These are phyloP conservation scores for Sciurus niger DNA, from an alignment of 2,113 vertebrate species.

Conservation along the genomic window DNA sequence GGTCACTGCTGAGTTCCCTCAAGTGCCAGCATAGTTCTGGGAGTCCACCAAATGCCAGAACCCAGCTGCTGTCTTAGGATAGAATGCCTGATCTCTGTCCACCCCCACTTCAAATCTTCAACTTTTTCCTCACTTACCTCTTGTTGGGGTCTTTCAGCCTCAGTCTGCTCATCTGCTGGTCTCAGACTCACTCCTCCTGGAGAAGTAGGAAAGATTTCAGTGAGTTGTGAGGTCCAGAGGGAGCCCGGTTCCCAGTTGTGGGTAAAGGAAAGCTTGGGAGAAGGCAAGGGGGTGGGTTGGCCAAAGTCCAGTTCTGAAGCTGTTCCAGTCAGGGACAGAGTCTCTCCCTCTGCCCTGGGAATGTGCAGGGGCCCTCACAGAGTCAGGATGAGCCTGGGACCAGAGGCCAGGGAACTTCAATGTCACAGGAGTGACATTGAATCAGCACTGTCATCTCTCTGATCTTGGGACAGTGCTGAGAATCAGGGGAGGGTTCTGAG, in stretches of 20 bases:
- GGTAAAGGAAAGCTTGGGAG: background rate
- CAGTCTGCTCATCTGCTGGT: constrained; percentile 70
- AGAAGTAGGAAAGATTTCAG: constrained; percentile 55
- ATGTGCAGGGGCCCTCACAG: background rate
- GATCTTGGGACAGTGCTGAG: background rate
- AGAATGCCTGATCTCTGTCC: background rate
- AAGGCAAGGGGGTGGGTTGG: background rate
- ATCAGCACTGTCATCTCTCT: background rate
- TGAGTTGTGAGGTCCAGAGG: background rate
- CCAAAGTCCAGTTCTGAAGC: background rate
- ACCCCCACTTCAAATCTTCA: background rate
- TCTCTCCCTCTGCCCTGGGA: background rate
- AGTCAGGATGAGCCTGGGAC: background rate
- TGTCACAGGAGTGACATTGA: background rate
- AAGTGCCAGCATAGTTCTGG: background rate
- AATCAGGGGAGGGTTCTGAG: background rate
- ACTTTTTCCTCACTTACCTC: constrained; percentile 15
- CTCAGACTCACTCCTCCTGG: constrained; percentile 39
- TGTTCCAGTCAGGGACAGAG: background rate
- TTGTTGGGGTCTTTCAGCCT: constrained; percentile 66
- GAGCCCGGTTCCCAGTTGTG: background rate
- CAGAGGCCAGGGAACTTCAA: background rate
- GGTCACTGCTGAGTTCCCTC: background rate
- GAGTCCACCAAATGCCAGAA: background rate
- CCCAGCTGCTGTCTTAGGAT: background rate